These are phyloP conservation scores for Lasioglossum oenotherae DNA, from an alignment of 2,888 invertebrate species.

Conservation along the genomic window DNA sequence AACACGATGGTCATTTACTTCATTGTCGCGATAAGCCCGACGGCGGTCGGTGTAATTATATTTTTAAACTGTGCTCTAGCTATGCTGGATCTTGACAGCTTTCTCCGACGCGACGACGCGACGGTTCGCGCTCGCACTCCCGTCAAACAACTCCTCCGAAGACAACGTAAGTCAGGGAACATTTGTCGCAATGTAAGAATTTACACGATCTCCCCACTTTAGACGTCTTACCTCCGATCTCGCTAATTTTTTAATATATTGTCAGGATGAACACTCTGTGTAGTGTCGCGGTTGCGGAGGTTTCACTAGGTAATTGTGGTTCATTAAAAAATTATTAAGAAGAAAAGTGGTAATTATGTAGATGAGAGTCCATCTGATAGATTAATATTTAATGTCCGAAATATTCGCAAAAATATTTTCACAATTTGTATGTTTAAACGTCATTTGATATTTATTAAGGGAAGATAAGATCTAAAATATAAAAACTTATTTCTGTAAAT, in stretches of 20 bases:
- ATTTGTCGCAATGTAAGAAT: not conserved
- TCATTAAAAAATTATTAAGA: not conserved
- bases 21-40: conserved; percentile 63
- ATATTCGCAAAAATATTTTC: not conserved
- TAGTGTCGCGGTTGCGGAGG: not conserved
- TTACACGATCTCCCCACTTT: not conserved
- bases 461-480: not conserved
- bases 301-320: not conserved
- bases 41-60: conserved; percentile 58
- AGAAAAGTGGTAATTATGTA: not conserved
- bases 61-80: conserved; percentile 52
- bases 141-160: not conserved
- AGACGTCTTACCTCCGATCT: not conserved
- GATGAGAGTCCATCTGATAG: not conserved
- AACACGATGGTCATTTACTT: conserved; percentile 63
- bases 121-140: not conserved
- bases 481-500: not conserved
- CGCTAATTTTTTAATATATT: not conserved
- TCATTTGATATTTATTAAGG: no score
- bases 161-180: not conserved
- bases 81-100: conserved; percentile 33
- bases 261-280: not conserved
- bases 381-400: not conserved
- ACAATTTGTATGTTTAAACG: no score
- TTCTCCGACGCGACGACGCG: not conserved